Evolutionary conservation across 1,140 invertebrate species (phyloP).

Genomic region (Panagrolaimus sp.): DNA sequence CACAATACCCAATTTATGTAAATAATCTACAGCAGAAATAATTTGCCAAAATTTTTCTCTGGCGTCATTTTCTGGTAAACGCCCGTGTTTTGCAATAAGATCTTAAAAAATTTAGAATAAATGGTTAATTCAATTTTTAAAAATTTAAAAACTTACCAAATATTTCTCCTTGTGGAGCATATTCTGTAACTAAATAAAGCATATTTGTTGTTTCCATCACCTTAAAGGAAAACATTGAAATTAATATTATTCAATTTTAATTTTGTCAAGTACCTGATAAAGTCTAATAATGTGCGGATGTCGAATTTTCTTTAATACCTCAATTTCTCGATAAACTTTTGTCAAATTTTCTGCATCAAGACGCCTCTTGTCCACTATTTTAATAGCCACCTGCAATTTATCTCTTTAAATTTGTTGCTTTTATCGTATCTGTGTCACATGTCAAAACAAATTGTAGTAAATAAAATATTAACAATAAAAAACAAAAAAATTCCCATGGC

Average conservation of each 20-base stretch:
- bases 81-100: conserved; percentile 65
- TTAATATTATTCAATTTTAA: neutral
- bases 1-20: conserved; percentile 83
- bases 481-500: too few species aligned
- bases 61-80: conserved; percentile 86
- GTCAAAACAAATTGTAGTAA: too few species aligned
- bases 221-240: conserved; percentile 60
- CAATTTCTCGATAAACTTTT: conserved; percentile 58
- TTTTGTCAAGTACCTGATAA: conserved; percentile 38
- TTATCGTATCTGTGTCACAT: too few species aligned
- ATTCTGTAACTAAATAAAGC: conserved; percentile 91
- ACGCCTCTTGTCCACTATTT: conserved; percentile 90
- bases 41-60: conserved; percentile 90
- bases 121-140: conserved; percentile 19
- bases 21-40: conserved; percentile 85
- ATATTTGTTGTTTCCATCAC: conserved; percentile 91
- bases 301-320: conserved; percentile 80
- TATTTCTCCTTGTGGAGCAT: conserved; percentile 87
- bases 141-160: conserved; percentile 68
- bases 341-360: conserved; percentile 69
- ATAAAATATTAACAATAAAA: too few species aligned
- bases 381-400: conserved; percentile 78
- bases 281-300: conserved; percentile 87
- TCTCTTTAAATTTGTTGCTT: neutral
- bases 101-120: conserved; percentile 27